These are phyloP conservation scores for Aporophyla nigra DNA, from an alignment of 2,888 invertebrate species.

Conservation along the genomic window DNA sequence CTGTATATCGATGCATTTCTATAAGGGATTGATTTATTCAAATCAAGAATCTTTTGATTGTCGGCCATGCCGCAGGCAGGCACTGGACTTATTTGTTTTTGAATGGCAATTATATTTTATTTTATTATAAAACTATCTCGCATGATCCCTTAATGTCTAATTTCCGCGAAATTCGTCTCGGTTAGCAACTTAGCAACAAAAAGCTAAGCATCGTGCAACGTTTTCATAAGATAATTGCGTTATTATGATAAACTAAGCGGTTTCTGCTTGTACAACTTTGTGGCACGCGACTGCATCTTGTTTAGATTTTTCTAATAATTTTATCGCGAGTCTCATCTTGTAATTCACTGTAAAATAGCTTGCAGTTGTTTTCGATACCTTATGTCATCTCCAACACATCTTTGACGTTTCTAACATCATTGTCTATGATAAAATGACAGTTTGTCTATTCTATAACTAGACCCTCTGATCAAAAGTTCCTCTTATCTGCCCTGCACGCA, in stretches of 20 bases:
- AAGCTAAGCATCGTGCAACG: conserved; percentile 73
- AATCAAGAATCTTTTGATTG: conserved; percentile 88
- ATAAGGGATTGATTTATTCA: conserved; percentile 90
- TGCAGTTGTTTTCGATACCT: too few relatives aligned
- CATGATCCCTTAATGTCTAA: conserved; percentile 84
- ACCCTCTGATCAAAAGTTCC: too few relatives aligned
- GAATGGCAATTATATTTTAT: conserved; percentile 91
- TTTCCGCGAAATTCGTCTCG: conserved; percentile 88
- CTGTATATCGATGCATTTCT: conserved; percentile 88
- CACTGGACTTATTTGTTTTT: conserved; percentile 89
- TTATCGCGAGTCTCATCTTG: conserved; percentile 27
- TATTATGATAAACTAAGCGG: conserved; percentile 72
- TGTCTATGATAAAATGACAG: too few relatives aligned
- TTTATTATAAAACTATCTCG: conserved; percentile 85
- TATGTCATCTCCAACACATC: too few relatives aligned
- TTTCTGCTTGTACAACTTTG: conserved; percentile 50
- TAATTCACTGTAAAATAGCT: background rate
- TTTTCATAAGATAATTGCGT: conserved; percentile 77
- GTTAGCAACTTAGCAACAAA: conserved; percentile 71
- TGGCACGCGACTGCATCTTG: conserved; percentile 56
- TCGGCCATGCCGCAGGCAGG: conserved; percentile 84
- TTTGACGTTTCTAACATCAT: too few relatives aligned
- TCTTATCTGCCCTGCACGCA: too few relatives aligned
- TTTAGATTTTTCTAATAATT: conserved; percentile 50
- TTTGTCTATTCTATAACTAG: too few relatives aligned